Evolutionary conservation across 1,140 invertebrate genomes (phyloP).

Genomic region (Megalonaias nervosa): DNA sequence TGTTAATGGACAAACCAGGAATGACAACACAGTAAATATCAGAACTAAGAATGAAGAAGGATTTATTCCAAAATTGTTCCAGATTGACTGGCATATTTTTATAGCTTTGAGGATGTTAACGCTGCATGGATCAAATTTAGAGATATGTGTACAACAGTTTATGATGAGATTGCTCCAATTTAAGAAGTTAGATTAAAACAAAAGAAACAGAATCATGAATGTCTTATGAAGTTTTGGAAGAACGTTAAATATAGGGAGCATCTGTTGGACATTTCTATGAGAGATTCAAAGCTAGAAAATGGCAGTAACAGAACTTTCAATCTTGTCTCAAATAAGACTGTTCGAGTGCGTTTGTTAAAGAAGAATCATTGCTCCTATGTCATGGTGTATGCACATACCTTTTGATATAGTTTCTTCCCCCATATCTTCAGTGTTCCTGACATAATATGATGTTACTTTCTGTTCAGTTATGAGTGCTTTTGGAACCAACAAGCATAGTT

Average conservation of each 20-base stretch:
- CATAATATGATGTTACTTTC: too few relatives aligned
- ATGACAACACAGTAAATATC: constrained; percentile 17
- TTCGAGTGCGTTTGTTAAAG: too few relatives aligned
- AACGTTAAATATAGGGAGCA: not conserved
- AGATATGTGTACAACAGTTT: constrained; percentile 19
- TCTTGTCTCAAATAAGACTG: too few relatives aligned
- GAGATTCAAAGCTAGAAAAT: not conserved
- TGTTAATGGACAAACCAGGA: not conserved
- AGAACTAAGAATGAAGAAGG: constrained; percentile 13
- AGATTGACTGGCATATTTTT: constrained; percentile 1
- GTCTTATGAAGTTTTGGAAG: constrained; percentile 8
- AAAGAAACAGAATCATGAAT: constrained; percentile 19
- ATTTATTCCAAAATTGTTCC: constrained; percentile 9
- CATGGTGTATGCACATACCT: too few relatives aligned
- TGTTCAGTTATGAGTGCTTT: too few relatives aligned
- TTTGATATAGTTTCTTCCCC: too few relatives aligned
- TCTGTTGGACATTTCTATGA: not conserved
- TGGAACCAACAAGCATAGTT: too few relatives aligned
- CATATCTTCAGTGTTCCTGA: too few relatives aligned
- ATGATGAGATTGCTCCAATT: constrained; percentile 24
- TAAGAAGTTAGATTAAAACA: constrained; percentile 17
- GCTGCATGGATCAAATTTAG: constrained; percentile 11
- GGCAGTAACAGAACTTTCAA: too few relatives aligned
- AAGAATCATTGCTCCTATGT: too few relatives aligned
- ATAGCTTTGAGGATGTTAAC: constrained; percentile 12